Percentiles rank a stretch among this genome's conserved stretches.
These are phyloP conservation scores for Drosophila obscura DNA, from an alignment of 1,140 invertebrate species.

Conservation along the genomic window DNA sequence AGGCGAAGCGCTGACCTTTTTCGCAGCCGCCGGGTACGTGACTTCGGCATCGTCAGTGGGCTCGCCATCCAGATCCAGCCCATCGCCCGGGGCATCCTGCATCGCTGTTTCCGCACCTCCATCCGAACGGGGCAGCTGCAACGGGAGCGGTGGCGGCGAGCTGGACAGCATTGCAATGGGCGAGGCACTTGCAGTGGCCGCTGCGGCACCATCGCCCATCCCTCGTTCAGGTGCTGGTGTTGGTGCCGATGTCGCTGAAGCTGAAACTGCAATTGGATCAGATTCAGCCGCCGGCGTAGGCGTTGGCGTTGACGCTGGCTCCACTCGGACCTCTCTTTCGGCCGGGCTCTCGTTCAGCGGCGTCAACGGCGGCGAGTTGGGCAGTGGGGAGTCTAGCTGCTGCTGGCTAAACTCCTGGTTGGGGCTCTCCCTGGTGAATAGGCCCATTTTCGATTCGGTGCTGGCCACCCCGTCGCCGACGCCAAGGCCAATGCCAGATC, in stretches of 20 bases:
- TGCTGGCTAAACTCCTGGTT: slow-evolving; percentile 80
- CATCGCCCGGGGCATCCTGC: background rate
- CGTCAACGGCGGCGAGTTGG: slow-evolving; percentile 57
- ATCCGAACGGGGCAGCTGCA: slow-evolving; percentile 34
- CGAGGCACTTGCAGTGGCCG: slow-evolving; percentile 71
- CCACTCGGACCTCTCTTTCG: background rate
- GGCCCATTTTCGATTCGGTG: slow-evolving; percentile 72
- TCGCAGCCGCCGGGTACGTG: slow-evolving; percentile 9
- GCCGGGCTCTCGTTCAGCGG: slow-evolving; percentile 19
- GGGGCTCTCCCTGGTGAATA: slow-evolving; percentile 75
- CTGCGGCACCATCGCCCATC: slow-evolving; percentile 79
- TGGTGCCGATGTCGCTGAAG: slow-evolving; percentile 13
- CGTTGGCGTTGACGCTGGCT: slow-evolving; percentile 13
- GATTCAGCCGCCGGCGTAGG: background rate
- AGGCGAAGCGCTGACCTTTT: slow-evolving; percentile 52
- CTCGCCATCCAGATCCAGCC: background rate
- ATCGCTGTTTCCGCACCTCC: slow-evolving; percentile 36
- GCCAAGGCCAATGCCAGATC: background rate
- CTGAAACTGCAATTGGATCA: slow-evolving; percentile 1
- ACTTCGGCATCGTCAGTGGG: background rate
- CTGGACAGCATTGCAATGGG: slow-evolving; percentile 77
- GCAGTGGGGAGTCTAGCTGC: slow-evolving; percentile 64
- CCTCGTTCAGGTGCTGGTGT: slow-evolving; percentile 64
- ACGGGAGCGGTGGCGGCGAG: slow-evolving; percentile 71
- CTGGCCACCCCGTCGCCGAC: slow-evolving; percentile 5